Percentiles rank a stretch among this genome's conserved stretches.
phyloP scores from a whole-genome alignment of 2,888 invertebrate genomes.

The Urechis unicinctus region DNA sequence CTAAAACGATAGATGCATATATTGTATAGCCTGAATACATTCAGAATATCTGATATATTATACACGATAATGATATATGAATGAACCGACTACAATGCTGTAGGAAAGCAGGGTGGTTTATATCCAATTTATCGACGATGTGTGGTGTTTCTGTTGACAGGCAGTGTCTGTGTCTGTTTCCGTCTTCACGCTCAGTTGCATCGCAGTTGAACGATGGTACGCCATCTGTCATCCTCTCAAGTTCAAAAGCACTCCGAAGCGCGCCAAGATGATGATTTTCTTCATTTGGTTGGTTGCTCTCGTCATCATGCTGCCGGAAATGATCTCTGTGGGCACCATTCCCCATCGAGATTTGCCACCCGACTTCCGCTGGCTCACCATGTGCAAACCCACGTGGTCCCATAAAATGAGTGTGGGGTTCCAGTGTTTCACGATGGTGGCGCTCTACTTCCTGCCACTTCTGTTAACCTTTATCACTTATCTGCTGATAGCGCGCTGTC shows the following conservation, averaged over 20 bases:
- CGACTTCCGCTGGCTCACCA: slow-evolving; percentile 12
- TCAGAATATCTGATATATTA: no score
- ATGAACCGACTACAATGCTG: no score
- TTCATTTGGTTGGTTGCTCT: slow-evolving; percentile 75
- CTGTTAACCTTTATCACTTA: slow-evolving; percentile 35
- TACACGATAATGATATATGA: no score
- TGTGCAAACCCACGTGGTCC: slow-evolving; percentile 13
- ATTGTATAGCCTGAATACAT: no score
- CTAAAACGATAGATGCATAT: no score
- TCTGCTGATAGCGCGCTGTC: slow-evolving; percentile 30
- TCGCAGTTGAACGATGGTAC: slow-evolving; percentile 89
- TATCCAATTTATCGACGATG: neutral
- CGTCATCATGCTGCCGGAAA: slow-evolving; percentile 33
- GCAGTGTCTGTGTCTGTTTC: slow-evolving; percentile 77
- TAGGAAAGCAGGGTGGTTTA: neutral
- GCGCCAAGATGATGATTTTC: slow-evolving; percentile 73
- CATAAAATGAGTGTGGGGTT: slow-evolving; percentile 22
- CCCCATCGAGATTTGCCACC: neutral
- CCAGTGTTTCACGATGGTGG: slow-evolving; percentile 26
- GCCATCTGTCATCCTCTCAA: slow-evolving; percentile 85
- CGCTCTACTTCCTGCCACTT: slow-evolving; percentile 34
- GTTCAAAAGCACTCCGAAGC: slow-evolving; percentile 75
- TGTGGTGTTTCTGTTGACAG: slow-evolving; percentile 8
- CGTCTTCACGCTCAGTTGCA: slow-evolving; percentile 83
- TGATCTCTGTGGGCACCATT: slow-evolving; percentile 11